Base-by-base conservation (phyloP, 2,888 invertebrate genomes). In the Drosophila formosana region DNA sequence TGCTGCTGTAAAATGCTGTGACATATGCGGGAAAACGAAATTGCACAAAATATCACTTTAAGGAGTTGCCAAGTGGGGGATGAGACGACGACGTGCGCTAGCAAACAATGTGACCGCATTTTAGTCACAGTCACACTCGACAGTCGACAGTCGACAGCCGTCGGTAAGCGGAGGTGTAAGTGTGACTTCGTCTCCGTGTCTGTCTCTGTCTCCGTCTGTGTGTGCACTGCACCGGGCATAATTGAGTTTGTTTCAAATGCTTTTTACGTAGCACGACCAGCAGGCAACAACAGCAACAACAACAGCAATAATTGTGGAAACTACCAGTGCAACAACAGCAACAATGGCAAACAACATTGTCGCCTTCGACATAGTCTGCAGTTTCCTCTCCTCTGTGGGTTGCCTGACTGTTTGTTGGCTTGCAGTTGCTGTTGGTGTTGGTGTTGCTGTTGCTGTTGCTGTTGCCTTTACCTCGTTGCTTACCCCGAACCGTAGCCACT, bases 21-120 rank as follows among this genome's bases (percentile, higher is more conserved):
- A 83, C 83, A 83, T 66, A 88, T 84, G 88, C 88, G 88, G 87
- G 86, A 64, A 71, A 76, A 70, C 75, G 66, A 69, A 82, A 78
- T 73, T 80, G 78, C 72, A 50, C 64, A 76, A 75, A 78, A 65
- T 75, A 32, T 62, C 60, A 75, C 58, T 57, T 75, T 47, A 60
- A 67, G 43, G 34, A 43, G 23, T 34, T 46, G 6, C 37, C 18
- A 13, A 51, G 5, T 43, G 60, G 18, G 8, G 18, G 64, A 78
- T 64, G 74, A 58, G 74, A 51, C 61, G 39, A 26, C 53, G 64
- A 78, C 65, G 78, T 78, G 78, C 51, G 61, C 68, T 75, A 75
- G 81, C 87, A 86, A 86, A 81, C 84, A 89, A 86, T 89, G 81
- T 89, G 87, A 89, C 89, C 87, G 89, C 89, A 89, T 89, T 87